These are phyloP conservation scores for Oreochromis mossambicus DNA, from an alignment of 2,797 vertebrate species.

Conservation along the genomic window DNA sequence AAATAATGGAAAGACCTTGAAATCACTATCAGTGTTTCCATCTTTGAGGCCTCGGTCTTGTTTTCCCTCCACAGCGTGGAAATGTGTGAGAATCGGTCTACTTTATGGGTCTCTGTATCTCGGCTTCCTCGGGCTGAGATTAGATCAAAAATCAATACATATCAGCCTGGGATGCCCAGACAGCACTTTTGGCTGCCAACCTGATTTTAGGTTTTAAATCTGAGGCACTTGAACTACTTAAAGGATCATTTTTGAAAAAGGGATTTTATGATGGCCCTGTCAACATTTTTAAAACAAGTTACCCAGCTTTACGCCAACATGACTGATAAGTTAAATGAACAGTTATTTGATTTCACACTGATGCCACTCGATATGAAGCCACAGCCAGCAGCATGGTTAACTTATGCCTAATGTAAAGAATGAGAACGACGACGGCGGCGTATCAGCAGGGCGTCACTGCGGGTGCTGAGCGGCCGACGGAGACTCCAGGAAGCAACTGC, in stretches of 20 bases:
- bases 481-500: not conserved
- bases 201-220: constrained; percentile 29
- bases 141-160: constrained; percentile 56
- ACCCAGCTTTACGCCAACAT: not conserved
- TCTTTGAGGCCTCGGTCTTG: constrained; percentile 5
- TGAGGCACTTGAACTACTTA: constrained; percentile 10
- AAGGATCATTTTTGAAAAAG: not conserved
- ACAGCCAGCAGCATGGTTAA: not conserved
- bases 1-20: constrained; percentile 6
- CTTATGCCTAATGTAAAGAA: not conserved
- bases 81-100: constrained; percentile 29
- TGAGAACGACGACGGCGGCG: rapidly evolving
- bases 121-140: constrained; percentile 25
- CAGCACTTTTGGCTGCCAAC: constrained; percentile 29
- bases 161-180: constrained; percentile 16
- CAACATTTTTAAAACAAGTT: not conserved
- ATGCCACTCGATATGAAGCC: not conserved
- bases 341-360: not conserved
- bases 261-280: not conserved
- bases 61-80: constrained; percentile 17
- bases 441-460: not conserved
- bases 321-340: not conserved
- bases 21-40: not conserved
- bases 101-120: constrained; percentile 31
- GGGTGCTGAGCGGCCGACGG: not conserved